Base-by-base conservation (phyloP, 2,797 vertebrate species). In the Rachycentron canadum region DNA sequence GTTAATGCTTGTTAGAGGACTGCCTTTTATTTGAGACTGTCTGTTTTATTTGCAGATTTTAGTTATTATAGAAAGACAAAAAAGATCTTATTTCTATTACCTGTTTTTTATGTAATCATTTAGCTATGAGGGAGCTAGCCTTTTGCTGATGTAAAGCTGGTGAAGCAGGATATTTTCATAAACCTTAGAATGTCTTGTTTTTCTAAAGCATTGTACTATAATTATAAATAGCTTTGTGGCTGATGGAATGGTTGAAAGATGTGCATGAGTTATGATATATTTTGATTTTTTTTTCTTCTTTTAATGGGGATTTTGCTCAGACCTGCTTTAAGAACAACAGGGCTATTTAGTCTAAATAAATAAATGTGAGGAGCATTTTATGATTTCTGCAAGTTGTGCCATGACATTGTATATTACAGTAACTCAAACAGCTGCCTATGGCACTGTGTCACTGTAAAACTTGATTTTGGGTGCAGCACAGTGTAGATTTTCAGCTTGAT, bases 151-250 rank as follows among this genome's bases (percentile, higher is more conserved):
- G 84, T 89, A 85, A 84, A 90, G 82, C 86, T 84, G 75, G 73
- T 75, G 71, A 93, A 86, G 86, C 81, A 87, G 91, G 89, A 93
- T 93, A 91, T 91, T 93, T 94, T 93, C 88, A 81, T 91, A 93
- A 84, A 87, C 65, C 84, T 88, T 91, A 81, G 84, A 88, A 90
- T 87, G 83, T 93, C 90, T 94, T 92, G 86, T 92, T 95, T 95
- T 93, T 91, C 89, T 91, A 91, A 92, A 91, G 87, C 87, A 80
- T 86, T 94, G 94, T 95, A 93, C 69, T 93, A 89, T 94, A 93
- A 93, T 92, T 93, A 94, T 95, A 91, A 93, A 95, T 93, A 93
- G 82, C 81, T 91, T 91, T 89, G 83, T 86, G 90, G 88, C 83
- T 6, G 58, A 81, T 76, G 75, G 86, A 89, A 84, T 90, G 91